Evolutionary conservation across 2,113 vertebrate species (phyloP), one percentile per base, ranked within the genome.

Genomic region (Pteruthius melanotis): DNA sequence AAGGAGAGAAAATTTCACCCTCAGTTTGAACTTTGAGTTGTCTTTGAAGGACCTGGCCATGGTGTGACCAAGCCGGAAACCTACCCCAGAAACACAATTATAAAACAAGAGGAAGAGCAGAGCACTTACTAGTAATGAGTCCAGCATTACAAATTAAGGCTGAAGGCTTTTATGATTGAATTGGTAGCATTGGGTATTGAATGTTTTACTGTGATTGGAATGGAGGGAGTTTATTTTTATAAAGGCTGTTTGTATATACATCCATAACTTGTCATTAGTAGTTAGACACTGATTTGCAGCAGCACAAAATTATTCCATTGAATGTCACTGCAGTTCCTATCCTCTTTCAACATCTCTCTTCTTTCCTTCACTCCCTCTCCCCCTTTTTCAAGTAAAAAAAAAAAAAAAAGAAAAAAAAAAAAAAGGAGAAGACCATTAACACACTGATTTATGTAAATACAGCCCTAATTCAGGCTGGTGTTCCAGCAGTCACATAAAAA

Each of bases 401-500:
- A 71, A 44, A 47, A n/a, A 42, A 24, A 1, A 14, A 45, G 6
- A 18, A 64, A 71, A 44, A 47, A n/a, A 42, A 24, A 1, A 14
- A 45, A 5, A 18, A 1, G 4, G 63, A 50, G 28, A 93, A 94
- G 15, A 21, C 40, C 42, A 86, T 94, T 94, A 65, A 52, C 52
- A 35, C 22, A 37, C 26, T 88, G 80, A 96, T 84, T 95, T 96
- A 92, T 31, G 27, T 96, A 97, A 96, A 94, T 87, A 65, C 50
- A 94, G 56, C 37, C 53, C 90, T 96, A 98, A 93, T 89, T 68
- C 60, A 87, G 64, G 56, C 39, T 93, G 47, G 72, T 95, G 89
- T 96, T 95, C 77, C 30, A 95, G 31, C 57, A 94, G 63, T 94
- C 91, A 50, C 71, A 68, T 79, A 94, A 91, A 95, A 89, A 93